phyloP scores from a whole-genome alignment of 2,797 vertebrate genomes.

The Pristis pectinata region DNA sequence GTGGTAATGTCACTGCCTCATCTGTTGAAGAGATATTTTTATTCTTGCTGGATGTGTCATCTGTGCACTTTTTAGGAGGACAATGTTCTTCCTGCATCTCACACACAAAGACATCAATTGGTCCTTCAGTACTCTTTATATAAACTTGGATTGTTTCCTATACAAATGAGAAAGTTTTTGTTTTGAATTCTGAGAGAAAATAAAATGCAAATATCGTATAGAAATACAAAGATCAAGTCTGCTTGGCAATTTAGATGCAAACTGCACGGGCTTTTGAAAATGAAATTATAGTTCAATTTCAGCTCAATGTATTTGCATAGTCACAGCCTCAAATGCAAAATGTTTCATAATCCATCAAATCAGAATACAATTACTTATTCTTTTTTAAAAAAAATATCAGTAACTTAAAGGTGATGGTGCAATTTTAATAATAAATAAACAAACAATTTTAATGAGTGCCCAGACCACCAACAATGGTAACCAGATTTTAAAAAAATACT shows the following conservation, averaged over 20 bases:
- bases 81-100: slow-evolving; percentile 53
- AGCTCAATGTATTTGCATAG: neutral
- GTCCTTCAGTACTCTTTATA: slow-evolving; percentile 72
- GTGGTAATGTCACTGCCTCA: neutral
- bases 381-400: slow-evolving; percentile 27
- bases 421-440: neutral
- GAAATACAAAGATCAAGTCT: neutral
- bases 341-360: neutral
- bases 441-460: neutral
- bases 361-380: too few relatives aligned
- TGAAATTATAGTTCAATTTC: neutral
- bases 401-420: neutral
- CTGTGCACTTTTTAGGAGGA: slow-evolving; percentile 40
- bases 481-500: neutral
- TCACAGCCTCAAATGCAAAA: neutral
- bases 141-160: slow-evolving; percentile 79
- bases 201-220: neutral
- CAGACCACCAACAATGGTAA: neutral
- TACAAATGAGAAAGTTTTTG: slow-evolving; percentile 33
- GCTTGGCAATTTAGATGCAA: neutral
- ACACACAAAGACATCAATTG: slow-evolving; percentile 69
- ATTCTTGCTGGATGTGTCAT: slow-evolving; percentile 38
- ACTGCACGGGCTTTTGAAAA: neutral
- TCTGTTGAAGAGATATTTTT: slow-evolving; percentile 23
- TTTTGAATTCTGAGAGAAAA: neutral